Evolutionary conservation across 2,113 vertebrate genomes (phyloP), one percentile per base, ranked within the genome.

Genomic region (Toxotes jaculatrix): DNA sequence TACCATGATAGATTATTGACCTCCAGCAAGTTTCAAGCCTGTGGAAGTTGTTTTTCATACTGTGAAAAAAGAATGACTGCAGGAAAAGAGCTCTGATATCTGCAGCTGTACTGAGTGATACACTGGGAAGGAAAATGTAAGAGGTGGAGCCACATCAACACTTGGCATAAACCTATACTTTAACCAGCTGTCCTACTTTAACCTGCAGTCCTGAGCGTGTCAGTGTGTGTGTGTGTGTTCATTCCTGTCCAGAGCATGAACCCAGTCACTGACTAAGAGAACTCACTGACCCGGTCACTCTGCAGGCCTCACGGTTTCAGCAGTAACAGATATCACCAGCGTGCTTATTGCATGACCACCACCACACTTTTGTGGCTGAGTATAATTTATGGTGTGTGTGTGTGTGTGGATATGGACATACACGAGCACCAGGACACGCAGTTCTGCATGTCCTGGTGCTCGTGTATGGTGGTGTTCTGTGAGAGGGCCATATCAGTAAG

Each of bases 261-360:
- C 77, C 80, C 45, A 40, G 66, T 73, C 69, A 36, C 0, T 77
- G 73, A 70, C 66, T 71, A 9, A 8, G 61, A 9, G 69, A 80
- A 83, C 76, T 40, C 73, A 12, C 17, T 80, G 87, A 83, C 84
- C 72, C 21, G 27, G 77, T 88, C 82, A 65, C 31, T 31, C 63
- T 45, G 70, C 79, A 77, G 51, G 63, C 70, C 32, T 77, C 71
- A 60, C 27, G 11, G 45, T 80, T 67, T 85, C 60, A 79, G 66
- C 77, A 73, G 84, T 86, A 87, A 90, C 73, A 27, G 70, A 88
- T 84, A 80, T 74, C 13, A 8, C 49, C 79, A 68, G 62, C 38
- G 0, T 36, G 55, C 13, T 12, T 12, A 67, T 88, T 85, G 71
- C 57, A 85, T 83, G 74, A 85, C 76, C 73, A 59, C 4, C 38